Percentiles rank a stretch among this genome's conserved stretches.
Conservation (phyloP, 1,140 invertebrate species). For the Polypedilum pembai region DNA sequence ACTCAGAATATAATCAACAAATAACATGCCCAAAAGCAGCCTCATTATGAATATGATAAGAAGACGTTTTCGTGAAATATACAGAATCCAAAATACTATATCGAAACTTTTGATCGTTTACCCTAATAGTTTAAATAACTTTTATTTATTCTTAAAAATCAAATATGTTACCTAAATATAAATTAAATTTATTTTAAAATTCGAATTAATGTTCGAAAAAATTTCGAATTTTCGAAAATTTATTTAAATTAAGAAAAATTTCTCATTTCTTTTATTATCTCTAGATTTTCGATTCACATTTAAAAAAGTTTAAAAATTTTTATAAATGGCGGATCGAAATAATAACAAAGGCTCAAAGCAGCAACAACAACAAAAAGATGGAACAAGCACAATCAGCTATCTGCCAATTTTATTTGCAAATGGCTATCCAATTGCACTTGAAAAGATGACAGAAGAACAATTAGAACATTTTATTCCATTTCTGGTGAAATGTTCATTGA, state of each 20-base stretch:
- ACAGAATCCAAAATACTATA: no score
- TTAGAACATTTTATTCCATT: constrained; percentile 63
- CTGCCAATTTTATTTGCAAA: constrained; percentile 60
- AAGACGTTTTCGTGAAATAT: no score
- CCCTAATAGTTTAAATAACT: background rate
- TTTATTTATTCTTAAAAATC: no score
- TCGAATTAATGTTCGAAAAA: no score
- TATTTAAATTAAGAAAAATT: no score
- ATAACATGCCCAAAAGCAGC: no score
- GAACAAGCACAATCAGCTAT: constrained; percentile 43
- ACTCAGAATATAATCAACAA: no score
- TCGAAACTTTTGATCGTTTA: background rate
- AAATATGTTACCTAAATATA: background rate
- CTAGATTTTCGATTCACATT: background rate
- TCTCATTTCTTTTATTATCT: no score
- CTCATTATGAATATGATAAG: no score
- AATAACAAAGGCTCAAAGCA: background rate
- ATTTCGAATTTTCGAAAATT: no score
- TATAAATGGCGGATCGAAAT: background rate
- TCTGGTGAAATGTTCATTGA: constrained; percentile 64
- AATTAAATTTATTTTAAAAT: background rate
- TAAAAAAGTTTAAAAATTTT: background rate
- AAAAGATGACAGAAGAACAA: constrained; percentile 53
- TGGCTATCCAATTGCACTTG: constrained; percentile 58
- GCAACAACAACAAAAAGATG: constrained; percentile 33